These are phyloP conservation scores for Tricholaema leucomelas DNA, from an alignment of 2,113 vertebrate species.

Conservation along the genomic window DNA sequence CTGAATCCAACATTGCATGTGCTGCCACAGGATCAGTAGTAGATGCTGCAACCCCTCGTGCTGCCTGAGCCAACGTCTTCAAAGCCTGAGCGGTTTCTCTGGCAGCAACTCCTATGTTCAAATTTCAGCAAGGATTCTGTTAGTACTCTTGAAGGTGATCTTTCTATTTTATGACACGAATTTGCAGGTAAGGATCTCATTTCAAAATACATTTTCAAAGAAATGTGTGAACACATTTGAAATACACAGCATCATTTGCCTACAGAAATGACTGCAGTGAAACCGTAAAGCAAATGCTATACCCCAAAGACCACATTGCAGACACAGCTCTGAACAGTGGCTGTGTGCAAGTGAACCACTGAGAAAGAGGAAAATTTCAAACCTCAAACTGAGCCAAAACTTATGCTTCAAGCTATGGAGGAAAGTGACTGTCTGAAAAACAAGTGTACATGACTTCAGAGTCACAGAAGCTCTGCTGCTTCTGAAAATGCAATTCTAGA, in stretches of 20 bases:
- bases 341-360: not conserved
- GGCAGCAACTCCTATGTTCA: constrained; percentile 88
- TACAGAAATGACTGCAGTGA: not conserved
- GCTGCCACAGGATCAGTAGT: constrained; percentile 87
- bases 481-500: not conserved
- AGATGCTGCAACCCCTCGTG: constrained; percentile 93
- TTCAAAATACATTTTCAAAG: not conserved
- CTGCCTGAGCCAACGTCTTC: constrained; percentile 93
- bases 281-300: not conserved
- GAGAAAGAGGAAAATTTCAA: not conserved
- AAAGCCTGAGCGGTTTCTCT: constrained; percentile 95
- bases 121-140: not conserved
- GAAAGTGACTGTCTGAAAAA: not conserved
- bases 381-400: not conserved
- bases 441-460: not conserved
- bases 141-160: not conserved
- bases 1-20: constrained; percentile 93
- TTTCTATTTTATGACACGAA: not conserved
- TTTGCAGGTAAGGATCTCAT: not conserved
- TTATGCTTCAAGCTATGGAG: not conserved
- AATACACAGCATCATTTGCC: not conserved
- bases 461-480: not conserved
- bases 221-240: not conserved
- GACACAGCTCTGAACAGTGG: not conserved
- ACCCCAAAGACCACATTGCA: not conserved